A percentile compares a stretch with the other conserved stretches of the same genome.
Conservation (phyloP, 2,113 vertebrate genomes). For the Acanthochromis polyacanthus region DNA sequence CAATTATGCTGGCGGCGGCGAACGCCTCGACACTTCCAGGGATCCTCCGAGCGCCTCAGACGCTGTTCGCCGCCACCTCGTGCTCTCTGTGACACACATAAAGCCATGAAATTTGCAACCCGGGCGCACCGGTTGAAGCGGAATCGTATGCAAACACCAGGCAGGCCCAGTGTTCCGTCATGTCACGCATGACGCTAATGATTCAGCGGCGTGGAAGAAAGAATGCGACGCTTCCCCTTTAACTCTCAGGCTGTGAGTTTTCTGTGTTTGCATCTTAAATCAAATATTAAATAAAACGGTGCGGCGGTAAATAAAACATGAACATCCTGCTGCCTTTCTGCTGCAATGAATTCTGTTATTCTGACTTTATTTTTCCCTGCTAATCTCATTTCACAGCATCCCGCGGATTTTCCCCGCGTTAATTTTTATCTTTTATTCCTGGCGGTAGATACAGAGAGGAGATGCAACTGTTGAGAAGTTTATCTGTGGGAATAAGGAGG, state of each 20-base stretch:
- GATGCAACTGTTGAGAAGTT: slow-evolving; percentile 32
- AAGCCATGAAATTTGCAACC: slow-evolving; percentile 40
- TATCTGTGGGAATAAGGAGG: slow-evolving; percentile 4
- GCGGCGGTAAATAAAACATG: background rate
- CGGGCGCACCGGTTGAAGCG: slow-evolving; percentile 8
- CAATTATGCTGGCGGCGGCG: slow-evolving; percentile 66
- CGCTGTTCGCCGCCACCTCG: slow-evolving; percentile 34
- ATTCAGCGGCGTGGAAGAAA: slow-evolving; percentile 19
- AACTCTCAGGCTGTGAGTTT: background rate
- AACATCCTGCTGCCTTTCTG: background rate
- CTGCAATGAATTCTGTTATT: background rate
- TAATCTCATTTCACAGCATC: background rate
- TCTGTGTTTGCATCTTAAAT: background rate
- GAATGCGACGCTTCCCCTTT: background rate
- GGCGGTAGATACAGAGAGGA: slow-evolving; percentile 21
- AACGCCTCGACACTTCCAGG: slow-evolving; percentile 52
- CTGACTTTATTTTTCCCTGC: slow-evolving; percentile 3
- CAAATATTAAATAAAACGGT: background rate
- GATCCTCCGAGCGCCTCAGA: slow-evolving; percentile 43
- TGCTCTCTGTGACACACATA: slow-evolving; percentile 27
- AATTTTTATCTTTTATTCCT: slow-evolving; percentile 20
- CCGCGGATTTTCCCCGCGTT: background rate
- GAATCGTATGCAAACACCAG: slow-evolving; percentile 31
- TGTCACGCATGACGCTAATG: slow-evolving; percentile 37
- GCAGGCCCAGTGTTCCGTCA: slow-evolving; percentile 13